These are phyloP conservation scores for Plutomurus gul DNA, from an alignment of 1,140 invertebrate genomes.

Conservation along the genomic window DNA sequence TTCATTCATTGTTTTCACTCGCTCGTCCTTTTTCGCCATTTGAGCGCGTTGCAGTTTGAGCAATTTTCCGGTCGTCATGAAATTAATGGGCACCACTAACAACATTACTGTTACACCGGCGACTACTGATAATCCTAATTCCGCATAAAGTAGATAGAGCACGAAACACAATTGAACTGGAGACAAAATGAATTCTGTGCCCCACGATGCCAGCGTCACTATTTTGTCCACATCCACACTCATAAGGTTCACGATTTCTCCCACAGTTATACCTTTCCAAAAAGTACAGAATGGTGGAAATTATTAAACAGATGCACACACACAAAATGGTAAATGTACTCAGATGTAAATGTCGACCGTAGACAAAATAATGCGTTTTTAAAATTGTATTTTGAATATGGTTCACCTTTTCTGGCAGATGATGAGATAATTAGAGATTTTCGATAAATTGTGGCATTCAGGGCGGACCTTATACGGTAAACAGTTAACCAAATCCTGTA, in stretches of 20 bases:
- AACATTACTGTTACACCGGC: conserved; percentile 91
- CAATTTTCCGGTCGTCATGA: conserved; percentile 70
- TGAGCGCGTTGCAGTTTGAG: conserved; percentile 76
- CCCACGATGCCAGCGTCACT: conserved; percentile 82
- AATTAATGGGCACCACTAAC: conserved; percentile 87
- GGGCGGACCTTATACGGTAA: conserved; percentile 82
- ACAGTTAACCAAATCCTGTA: conserved; percentile 87
- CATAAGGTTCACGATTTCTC: conserved; percentile 93
- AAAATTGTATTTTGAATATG: too few relatives aligned
- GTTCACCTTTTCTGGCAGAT: not conserved
- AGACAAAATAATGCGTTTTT: not conserved
- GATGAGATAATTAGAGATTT: conserved; percentile 77
- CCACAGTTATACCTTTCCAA: not conserved
- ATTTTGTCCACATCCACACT: conserved; percentile 82
- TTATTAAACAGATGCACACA: not conserved
- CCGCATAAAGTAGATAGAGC: conserved; percentile 78
- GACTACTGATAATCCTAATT: conserved; percentile 81
- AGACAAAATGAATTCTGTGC: conserved; percentile 92
- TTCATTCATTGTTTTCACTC: conserved; percentile 73
- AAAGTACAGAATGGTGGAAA: not conserved
- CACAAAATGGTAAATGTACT: not conserved
- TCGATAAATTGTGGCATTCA: conserved; percentile 90
- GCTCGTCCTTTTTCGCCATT: conserved; percentile 88
- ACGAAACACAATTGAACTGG: conserved; percentile 67
- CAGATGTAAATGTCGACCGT: not conserved